A percentile compares a stretch with the other conserved stretches of the same genome.
These are phyloP conservation scores for Hestina assimilis DNA, from an alignment of 1,140 invertebrate genomes.

Conservation along the genomic window DNA sequence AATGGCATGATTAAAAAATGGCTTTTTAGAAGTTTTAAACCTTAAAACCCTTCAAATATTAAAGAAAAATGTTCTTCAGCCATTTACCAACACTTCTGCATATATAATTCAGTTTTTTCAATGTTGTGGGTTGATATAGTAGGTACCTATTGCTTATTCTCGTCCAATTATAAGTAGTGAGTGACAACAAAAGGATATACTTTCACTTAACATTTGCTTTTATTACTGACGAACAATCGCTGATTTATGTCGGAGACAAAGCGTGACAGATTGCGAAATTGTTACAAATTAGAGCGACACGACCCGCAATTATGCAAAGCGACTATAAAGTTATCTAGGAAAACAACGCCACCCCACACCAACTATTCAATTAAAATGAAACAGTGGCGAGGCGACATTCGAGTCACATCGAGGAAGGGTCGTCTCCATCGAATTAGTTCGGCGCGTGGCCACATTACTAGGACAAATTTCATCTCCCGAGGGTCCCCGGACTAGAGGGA, in stretches of 20 bases:
- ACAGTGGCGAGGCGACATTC: conserved; percentile 67
- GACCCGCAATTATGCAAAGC: conserved; percentile 70
- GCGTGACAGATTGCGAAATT: conserved; percentile 70
- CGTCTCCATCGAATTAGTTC: conserved; percentile 71
- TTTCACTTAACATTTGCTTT: conserved; percentile 22
- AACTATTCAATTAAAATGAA: conserved; percentile 77
- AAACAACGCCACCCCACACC: conserved; percentile 66
- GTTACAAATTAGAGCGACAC: conserved; percentile 65
- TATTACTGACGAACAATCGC: conserved; percentile 21
- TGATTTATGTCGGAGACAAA: conserved; percentile 39
- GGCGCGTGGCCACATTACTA: conserved; percentile 76
- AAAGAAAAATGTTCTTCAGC: too few species aligned
- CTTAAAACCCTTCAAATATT: too few species aligned
- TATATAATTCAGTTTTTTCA: too few species aligned
- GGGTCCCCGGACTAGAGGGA: conserved; percentile 48
- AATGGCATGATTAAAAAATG: too few species aligned
- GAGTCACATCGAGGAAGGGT: conserved; percentile 71
- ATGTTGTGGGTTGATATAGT: too few species aligned
- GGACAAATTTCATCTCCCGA: conserved; percentile 69
- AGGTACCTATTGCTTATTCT: too few species aligned
- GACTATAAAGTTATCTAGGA: conserved; percentile 72
- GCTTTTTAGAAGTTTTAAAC: too few species aligned
- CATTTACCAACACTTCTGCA: too few species aligned
- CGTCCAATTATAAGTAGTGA: not conserved
- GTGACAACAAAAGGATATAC: not conserved